Evolutionary conservation across 2,888 invertebrate genomes (phyloP).

Genomic region (Tridacna crocea): DNA sequence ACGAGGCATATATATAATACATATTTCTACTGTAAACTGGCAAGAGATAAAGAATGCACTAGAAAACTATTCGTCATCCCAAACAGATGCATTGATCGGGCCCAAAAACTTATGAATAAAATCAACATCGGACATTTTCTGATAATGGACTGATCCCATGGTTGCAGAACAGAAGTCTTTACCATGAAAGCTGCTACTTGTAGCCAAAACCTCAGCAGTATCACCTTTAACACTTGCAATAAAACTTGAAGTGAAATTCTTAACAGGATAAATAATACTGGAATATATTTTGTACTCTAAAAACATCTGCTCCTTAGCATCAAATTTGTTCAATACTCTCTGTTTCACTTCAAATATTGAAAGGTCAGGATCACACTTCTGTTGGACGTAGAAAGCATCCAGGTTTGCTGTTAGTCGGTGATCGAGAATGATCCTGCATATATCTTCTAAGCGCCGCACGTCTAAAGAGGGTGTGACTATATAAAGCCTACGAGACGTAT

Average conservation of each 20-base stretch:
- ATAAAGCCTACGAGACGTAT: conserved; percentile 71
- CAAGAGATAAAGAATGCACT: too few relatives aligned
- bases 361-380: conserved; percentile 62
- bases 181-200: conserved; percentile 76
- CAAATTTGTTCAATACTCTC: conserved; percentile 63
- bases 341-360: conserved; percentile 70
- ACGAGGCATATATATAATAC: too few relatives aligned
- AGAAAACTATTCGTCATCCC: too few relatives aligned
- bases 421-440: conserved; percentile 73
- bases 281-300: conserved; percentile 79
- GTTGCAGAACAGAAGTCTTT: conserved; percentile 69
- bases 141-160: conserved; percentile 66
- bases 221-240: conserved; percentile 73
- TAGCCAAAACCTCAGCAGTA: conserved; percentile 72
- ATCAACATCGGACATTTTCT: conserved; percentile 67
- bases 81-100: conserved; percentile 64
- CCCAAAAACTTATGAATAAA: conserved; percentile 68
- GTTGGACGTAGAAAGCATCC: conserved; percentile 71
- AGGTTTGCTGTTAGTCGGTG: conserved; percentile 71
- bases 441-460: conserved; percentile 71
- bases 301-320: conserved; percentile 70
- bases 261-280: conserved; percentile 72
- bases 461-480: conserved; percentile 80
- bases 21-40: too few relatives aligned
- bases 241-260: conserved; percentile 72